These are phyloP conservation scores for Hirudo medicinalis DNA, from an alignment of 1,140 invertebrate species.

Conservation along the genomic window DNA sequence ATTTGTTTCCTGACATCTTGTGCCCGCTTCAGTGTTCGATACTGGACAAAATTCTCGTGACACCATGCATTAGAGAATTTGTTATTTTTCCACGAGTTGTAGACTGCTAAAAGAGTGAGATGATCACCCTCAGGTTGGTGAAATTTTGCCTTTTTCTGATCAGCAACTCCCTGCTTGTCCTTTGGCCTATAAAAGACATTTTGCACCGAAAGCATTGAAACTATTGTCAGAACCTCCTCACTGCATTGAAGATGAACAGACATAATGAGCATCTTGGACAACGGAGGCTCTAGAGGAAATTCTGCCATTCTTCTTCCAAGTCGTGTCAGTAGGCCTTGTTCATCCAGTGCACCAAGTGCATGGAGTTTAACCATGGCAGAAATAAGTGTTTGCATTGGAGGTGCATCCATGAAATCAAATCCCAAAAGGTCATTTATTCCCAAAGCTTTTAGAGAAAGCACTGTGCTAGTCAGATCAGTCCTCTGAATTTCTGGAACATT, in stretches of 20 bases:
- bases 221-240: conserved; percentile 94
- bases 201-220: conserved; percentile 96
- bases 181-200: conserved; percentile 88
- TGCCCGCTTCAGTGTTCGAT: conserved; percentile 83
- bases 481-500: conserved; percentile 98
- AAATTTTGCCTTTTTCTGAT: conserved; percentile 96
- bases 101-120: conserved; percentile 89
- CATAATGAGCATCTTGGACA: conserved; percentile 99
- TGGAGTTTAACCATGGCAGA: conserved; percentile 94
- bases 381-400: conserved; percentile 77
- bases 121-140: conserved; percentile 98
- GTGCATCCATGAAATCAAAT: conserved; percentile 99
- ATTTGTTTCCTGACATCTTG: conserved; percentile 97
- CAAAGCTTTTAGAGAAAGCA: conserved; percentile 93
- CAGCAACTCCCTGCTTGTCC: conserved; percentile 92
- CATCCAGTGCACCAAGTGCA: conserved; percentile 88
- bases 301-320: conserved; percentile 94
- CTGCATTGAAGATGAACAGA: conserved; percentile 95
- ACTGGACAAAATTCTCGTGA: conserved; percentile 98
- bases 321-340: conserved; percentile 84
- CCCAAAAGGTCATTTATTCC: conserved; percentile 98
- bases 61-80: conserved; percentile 99
- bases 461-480: conserved; percentile 90
- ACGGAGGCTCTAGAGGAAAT: conserved; percentile 92
- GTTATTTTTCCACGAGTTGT: conserved; percentile 98